Evolutionary conservation across 1,140 invertebrate species (phyloP), one percentile per base, ranked within the genome.

Genomic region (Carposina sasakii): DNA sequence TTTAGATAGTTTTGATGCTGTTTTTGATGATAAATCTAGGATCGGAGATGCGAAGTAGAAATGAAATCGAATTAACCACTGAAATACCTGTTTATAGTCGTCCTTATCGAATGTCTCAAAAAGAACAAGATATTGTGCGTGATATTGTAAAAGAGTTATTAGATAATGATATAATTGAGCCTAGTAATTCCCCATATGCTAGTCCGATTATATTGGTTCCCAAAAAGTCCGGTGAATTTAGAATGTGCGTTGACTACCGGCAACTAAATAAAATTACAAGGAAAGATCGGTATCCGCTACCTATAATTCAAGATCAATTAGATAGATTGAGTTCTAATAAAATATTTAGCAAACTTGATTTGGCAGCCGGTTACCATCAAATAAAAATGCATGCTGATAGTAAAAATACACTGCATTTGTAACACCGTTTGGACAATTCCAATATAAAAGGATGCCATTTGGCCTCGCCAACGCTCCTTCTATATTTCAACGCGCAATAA

Each of bases 101-200:
- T 17, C 34, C 34, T 8, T 37, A 37, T 37, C 10, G 34, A 5
- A 37, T 37, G 34, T 37, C 34, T 5, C 16, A 5, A 13, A 9
- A 37, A 19, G 34, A 37, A 16, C 34, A 37, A 19, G 34, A 16
- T 19, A 37, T 13, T 9, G 34, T 37, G 13, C 10, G 16, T 13
- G 10, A 37, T 5, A 37, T 37, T 4, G 34, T 37, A 2, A 12
- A 40, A n/a, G 20, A 40, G 21, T 22, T 40, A 22, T n/a, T 40
- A 40, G n/a, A 40, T 6, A 15, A 40, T 13, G 37, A 40, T 40
- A 40, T 40, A 12, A 40, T 40, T 22, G 37, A 40, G 17, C 37
- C 37, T 4, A 40, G 37, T 22, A 19, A 40, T 13, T 40, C 37
- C 2, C 37, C 37, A 3, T 40, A 40, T n/a, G 37, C 37, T 2